Conservation (phyloP, 2,797 vertebrate genomes). For the Cossypha polioptera region DNA sequence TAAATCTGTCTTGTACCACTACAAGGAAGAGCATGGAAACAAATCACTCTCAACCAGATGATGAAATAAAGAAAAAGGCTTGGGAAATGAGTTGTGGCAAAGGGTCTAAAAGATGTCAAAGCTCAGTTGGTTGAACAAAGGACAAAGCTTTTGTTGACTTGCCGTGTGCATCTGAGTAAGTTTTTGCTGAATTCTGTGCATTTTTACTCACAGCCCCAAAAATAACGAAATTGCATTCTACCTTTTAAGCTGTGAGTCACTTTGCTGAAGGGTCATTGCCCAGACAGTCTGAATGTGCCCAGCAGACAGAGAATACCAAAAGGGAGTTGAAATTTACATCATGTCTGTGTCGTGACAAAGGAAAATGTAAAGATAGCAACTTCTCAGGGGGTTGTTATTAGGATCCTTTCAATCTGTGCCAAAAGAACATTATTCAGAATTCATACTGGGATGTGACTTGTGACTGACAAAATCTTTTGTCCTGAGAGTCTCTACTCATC, state of each 20-base stretch:
- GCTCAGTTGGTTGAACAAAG: not conserved
- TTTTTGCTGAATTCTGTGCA: not conserved
- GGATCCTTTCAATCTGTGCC: not conserved
- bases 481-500: not conserved
- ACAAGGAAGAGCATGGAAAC: not conserved
- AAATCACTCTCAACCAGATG: not conserved
- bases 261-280: constrained; percentile 32
- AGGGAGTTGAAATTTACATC: not conserved
- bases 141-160: not conserved
- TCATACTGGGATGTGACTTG: not conserved
- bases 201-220: constrained; percentile 22
- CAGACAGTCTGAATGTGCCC: constrained; percentile 38
- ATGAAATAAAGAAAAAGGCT: not conserved
- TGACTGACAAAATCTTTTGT: not conserved
- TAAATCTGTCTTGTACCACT: not conserved
- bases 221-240: constrained; percentile 25
- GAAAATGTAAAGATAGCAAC: not conserved
- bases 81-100: not conserved
- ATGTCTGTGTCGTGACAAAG: constrained; percentile 6
- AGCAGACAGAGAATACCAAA: constrained; percentile 21
- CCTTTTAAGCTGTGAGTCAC: constrained; percentile 42
- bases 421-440: not conserved
- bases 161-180: not conserved
- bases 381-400: not conserved
- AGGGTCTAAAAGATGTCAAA: not conserved